A percentile compares a stretch with the other conserved stretches of the same genome.
Evolutionary conservation across 2,113 vertebrate genomes (phyloP).

Genomic region (Calidris pygmaea): DNA sequence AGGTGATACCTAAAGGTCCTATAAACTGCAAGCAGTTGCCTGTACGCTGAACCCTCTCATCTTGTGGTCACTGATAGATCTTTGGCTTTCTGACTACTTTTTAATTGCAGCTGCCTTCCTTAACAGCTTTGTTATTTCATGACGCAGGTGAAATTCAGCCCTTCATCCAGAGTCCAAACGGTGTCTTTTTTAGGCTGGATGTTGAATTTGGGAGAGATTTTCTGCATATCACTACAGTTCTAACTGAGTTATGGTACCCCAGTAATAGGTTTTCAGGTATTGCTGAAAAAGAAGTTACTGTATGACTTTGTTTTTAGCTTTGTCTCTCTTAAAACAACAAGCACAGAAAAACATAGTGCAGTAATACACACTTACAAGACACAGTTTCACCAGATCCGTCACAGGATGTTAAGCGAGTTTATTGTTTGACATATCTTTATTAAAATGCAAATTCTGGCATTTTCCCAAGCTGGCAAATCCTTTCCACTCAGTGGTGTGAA

Average conservation of each 20-base stretch:
- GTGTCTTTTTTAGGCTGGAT: not conserved
- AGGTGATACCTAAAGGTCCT: not conserved
- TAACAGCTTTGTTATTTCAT: not conserved
- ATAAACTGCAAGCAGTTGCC: not conserved
- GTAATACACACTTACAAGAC: not conserved
- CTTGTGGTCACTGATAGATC: not conserved
- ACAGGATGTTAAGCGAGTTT: constrained; percentile 12
- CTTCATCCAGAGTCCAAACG: not conserved
- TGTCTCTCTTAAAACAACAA: not conserved
- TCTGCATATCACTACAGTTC: not conserved
- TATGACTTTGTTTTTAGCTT: not conserved
- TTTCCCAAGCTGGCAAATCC: constrained; percentile 21
- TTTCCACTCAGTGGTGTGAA: not conserved
- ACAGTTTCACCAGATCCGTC: not conserved
- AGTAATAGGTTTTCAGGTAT: not conserved
- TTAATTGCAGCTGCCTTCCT: not conserved
- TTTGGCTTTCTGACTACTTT: not conserved
- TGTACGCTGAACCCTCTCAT: not conserved
- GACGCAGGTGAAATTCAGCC: not conserved
- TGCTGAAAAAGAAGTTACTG: not conserved
- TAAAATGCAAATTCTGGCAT: constrained; percentile 58
- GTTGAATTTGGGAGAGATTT: not conserved
- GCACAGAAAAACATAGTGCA: not conserved
- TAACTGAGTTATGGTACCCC: not conserved
- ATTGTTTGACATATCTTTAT: constrained; percentile 54